Evolutionary conservation across 1,140 invertebrate genomes (phyloP), one percentile per base, ranked within the genome.

Genomic region (Tetranychus urticae): DNA sequence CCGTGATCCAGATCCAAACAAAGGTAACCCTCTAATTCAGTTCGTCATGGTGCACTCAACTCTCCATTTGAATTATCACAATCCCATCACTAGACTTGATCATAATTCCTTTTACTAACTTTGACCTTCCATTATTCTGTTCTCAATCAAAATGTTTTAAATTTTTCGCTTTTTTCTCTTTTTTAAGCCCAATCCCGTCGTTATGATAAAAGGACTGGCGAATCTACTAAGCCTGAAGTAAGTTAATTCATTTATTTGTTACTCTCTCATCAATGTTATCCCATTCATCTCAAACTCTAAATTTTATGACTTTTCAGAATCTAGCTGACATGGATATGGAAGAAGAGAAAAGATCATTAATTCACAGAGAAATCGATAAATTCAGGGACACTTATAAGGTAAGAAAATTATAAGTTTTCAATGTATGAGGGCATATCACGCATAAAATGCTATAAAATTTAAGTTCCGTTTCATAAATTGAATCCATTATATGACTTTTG

Each of bases 371-470:
- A 78, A 97, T 97, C 73, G 87, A 87, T 65, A 92, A 90, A 74
- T 97, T 97, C 75, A 80, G 92, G 60, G 90, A 94, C 77, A 86
- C 88, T 62, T 91, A 92, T 83, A 92, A 91, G 85, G 88, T 90
- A 82, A 79, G 71, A 66, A 37, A 47, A 23, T 23, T 23, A 23
- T 23, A 23, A 23, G 23, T 23, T 23, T 23, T 23, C 23, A 23
- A 23, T 23, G 23, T 23, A 23, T 23, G 23, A 23, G 23, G 23
- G 23, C 23, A 23, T 23, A 23, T 23, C 23, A 23, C 23, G 23
- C 23, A 23, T 23, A 23, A 23, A 23, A 23, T 23, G 23, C 23
- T 23, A 23, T 23, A 23, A 23, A 23, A 23, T 23, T 23, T 23
- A 23, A 23, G 23, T 23, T 23, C 23, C 23, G 23, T 23, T 23